phyloP scores from a whole-genome alignment of 2,797 vertebrate species.

The Hapalemur alaotrensis region DNA sequence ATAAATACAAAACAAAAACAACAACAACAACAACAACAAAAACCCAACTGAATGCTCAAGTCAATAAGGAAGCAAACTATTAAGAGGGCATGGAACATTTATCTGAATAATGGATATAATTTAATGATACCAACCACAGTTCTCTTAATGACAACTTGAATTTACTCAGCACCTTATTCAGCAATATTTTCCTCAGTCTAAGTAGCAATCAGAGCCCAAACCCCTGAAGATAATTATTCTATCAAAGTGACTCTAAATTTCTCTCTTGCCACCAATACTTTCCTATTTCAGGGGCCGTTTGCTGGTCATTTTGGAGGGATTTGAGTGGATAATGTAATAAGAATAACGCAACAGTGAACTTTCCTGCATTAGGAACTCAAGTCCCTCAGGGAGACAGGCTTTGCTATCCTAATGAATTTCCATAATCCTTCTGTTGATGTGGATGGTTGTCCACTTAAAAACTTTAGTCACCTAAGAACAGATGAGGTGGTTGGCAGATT shows the following conservation, averaged over 20 bases:
- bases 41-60: neutral
- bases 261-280: conserved; percentile 41
- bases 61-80: conserved; percentile 17
- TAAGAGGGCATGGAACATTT: neutral
- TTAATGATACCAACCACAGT: conserved; percentile 42
- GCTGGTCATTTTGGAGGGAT: conserved; percentile 47
- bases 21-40: neutral
- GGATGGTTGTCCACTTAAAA: neutral
- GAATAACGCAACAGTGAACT: neutral
- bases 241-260: conserved; percentile 47
- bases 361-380: neutral
- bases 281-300: conserved; percentile 62
- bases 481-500: neutral
- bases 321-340: conserved; percentile 35
- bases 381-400: neutral
- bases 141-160: conserved; percentile 53
- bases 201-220: conserved; percentile 34
- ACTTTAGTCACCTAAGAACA: neutral
- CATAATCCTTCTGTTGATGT: neutral
- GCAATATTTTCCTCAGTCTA: conserved; percentile 38
- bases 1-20: neutral
- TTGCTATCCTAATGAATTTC: conserved; percentile 3
- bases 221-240: conserved; percentile 60
- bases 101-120: conserved; percentile 41
- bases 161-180: conserved; percentile 50